Evolutionary conservation across 2,113 vertebrate genomes (phyloP).

Genomic region (Aramus guarauna): DNA sequence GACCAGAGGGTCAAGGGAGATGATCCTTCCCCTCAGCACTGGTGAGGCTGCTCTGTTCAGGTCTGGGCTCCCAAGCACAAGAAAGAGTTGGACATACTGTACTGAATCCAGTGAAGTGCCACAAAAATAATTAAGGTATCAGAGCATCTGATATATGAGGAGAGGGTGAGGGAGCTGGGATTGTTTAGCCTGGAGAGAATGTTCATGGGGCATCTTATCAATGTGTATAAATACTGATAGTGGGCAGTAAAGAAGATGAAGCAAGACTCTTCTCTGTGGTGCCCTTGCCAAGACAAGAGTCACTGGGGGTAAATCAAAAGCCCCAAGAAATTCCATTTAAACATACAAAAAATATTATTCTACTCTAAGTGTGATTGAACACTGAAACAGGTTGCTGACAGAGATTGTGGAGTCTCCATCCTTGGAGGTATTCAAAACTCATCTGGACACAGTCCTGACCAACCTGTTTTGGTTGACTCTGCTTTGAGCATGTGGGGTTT

Average conservation of each 20-base stretch:
- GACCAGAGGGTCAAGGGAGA: not conserved
- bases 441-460: not conserved
- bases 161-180: not conserved
- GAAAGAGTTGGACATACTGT: not conserved
- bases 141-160: not conserved
- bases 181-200: not conserved
- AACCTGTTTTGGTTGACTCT: not conserved
- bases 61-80: not conserved
- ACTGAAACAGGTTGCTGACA: not conserved
- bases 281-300: not conserved
- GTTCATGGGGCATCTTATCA: not conserved
- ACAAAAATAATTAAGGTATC: not conserved
- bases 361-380: rapidly evolving
- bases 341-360: rapidly evolving
- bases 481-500: not conserved
- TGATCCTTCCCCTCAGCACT: not conserved
- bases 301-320: not conserved
- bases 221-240: not conserved
- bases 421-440: not conserved
- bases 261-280: not conserved
- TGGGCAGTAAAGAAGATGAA: not conserved
- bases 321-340: not conserved
- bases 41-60: not conserved
- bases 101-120: not conserved
- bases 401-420: not conserved